phyloP scores from a whole-genome alignment of 2,797 vertebrate species.

The Pristis pectinata region DNA sequence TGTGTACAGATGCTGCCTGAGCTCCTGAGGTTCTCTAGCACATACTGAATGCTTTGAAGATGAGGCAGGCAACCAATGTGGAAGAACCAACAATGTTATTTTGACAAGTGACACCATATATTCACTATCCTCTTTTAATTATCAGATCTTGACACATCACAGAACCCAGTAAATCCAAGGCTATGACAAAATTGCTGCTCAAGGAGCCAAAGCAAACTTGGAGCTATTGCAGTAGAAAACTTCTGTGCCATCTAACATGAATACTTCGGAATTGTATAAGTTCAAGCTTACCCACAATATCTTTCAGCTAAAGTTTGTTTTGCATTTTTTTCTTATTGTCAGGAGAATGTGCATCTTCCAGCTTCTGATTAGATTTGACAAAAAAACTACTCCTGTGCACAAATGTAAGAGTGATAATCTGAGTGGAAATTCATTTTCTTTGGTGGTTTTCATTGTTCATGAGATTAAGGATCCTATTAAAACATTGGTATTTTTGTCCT shows the following conservation, averaged over 20 bases:
- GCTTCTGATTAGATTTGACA: not conserved
- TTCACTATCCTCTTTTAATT: not conserved
- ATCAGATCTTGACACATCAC: not conserved
- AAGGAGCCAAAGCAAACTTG: not conserved
- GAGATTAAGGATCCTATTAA: not conserved
- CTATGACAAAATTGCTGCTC: not conserved
- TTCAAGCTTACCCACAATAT: not conserved
- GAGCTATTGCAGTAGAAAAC: not conserved
- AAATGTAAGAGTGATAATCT: not conserved
- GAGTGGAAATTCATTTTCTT: not conserved
- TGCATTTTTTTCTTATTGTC: not conserved
- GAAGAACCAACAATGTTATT: too few species aligned
- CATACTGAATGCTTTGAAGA: too few species aligned
- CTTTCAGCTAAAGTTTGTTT: not conserved
- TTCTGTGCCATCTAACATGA: not conserved
- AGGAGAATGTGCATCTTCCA: not conserved
- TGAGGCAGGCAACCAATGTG: too few species aligned
- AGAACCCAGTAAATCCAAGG: not conserved
- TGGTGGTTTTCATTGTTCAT: not conserved
- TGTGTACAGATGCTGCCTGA: too few species aligned
- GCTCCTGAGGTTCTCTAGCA: too few species aligned
- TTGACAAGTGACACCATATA: too few species aligned
- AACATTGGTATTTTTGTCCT: not conserved
- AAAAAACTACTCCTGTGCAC: not conserved
- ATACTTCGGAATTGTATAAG: not conserved